Conservation (phyloP, 2,113 vertebrate genomes). For the Pelmatolapia mariae region DNA sequence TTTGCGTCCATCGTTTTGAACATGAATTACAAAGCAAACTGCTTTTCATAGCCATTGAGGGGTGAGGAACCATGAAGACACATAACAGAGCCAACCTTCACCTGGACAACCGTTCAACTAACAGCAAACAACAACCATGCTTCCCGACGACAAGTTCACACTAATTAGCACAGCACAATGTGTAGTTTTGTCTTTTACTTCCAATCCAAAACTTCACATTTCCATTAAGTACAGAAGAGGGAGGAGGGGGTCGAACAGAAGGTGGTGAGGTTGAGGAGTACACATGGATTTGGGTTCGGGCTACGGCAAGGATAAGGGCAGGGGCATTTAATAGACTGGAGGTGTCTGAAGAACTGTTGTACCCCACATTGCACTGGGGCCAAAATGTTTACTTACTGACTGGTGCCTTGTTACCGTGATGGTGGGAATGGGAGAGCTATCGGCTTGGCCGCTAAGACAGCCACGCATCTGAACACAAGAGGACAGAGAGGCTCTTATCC, state of each 20-base stretch:
- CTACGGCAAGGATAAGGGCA: constrained; percentile 3
- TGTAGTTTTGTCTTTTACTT: constrained; percentile 37
- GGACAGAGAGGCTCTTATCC: constrained; percentile 62
- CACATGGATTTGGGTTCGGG: constrained; percentile 28
- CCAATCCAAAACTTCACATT: constrained; percentile 52
- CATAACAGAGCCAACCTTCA: constrained; percentile 30
- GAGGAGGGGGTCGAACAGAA: constrained; percentile 23
- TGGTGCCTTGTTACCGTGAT: constrained; percentile 72
- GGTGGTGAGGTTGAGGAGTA: constrained; percentile 32
- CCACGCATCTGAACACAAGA: constrained; percentile 75
- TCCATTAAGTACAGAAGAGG: constrained; percentile 4
- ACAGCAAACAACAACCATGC: constrained; percentile 33
- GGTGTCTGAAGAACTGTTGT: constrained; percentile 11
- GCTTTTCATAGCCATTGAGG: constrained; percentile 16
- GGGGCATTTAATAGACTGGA: constrained; percentile 12
- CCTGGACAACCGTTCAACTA: constrained; percentile 23
- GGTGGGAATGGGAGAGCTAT: constrained; percentile 72
- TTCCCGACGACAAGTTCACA: constrained; percentile 32
- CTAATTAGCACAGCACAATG: constrained; percentile 18
- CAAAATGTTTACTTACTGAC: constrained; percentile 70
- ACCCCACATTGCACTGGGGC: constrained; percentile 42
- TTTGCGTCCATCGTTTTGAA: not conserved
- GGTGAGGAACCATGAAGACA: constrained; percentile 20
- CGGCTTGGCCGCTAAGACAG: constrained; percentile 63
- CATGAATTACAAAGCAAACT: constrained; percentile 11